Percentiles rank a stretch among this genome's conserved stretches.
phyloP scores from a whole-genome alignment of 2,113 vertebrate genomes.

The Seriola quinqueradiata region DNA sequence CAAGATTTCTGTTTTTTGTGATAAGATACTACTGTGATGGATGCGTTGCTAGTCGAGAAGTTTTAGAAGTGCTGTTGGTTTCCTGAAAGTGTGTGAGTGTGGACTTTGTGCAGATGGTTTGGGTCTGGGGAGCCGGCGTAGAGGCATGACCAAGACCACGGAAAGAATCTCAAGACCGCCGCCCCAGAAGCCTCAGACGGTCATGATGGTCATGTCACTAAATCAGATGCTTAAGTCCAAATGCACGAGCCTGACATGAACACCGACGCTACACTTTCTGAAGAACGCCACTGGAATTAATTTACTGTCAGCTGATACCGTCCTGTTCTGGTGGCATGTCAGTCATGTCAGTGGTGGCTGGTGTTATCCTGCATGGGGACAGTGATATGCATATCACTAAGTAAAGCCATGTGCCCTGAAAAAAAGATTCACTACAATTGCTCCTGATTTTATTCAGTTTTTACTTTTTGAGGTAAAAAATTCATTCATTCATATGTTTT shows the following conservation, averaged over 20 bases:
- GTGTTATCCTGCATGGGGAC: not conserved
- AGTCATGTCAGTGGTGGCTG: not conserved
- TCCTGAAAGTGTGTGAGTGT: not conserved
- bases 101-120: constrained; percentile 10
- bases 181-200: constrained; percentile 15
- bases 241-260: constrained; percentile 24
- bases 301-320: constrained; percentile 5
- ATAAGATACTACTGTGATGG: no score
- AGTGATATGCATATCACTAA: no score
- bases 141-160: constrained; percentile 21
- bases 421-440: no score
- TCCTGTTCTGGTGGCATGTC: constrained; percentile 5
- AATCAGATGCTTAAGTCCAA: constrained; percentile 25
- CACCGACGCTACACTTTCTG: constrained; percentile 18
- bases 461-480: not conserved
- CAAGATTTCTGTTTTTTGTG: no score
- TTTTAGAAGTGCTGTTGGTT: not conserved
- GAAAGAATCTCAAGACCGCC: constrained; percentile 65
- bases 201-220: constrained; percentile 6
- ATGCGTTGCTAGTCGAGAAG: no score
- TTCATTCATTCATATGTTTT: no score
- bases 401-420: not conserved
- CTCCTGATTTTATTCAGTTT: not conserved
- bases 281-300: not conserved
- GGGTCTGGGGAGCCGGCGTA: constrained; percentile 5